These are phyloP conservation scores for Orgyia antiqua DNA, from an alignment of 2,888 invertebrate species.

Conservation along the genomic window DNA sequence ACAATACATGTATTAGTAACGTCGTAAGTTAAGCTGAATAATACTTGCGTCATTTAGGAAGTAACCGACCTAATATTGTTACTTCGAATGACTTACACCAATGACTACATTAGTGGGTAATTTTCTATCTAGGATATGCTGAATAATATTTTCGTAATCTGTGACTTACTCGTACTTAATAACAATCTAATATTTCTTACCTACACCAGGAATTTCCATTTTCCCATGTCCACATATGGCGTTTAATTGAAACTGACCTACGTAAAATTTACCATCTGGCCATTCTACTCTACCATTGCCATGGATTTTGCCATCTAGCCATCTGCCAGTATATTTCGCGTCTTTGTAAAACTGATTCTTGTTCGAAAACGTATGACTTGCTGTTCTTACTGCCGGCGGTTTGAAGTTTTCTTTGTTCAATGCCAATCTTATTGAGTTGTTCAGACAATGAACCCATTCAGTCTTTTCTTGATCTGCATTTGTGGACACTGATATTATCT, in stretches of 20 bases:
- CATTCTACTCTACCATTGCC: slow-evolving; percentile 90
- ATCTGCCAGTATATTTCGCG: slow-evolving; percentile 88
- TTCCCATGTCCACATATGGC: slow-evolving; percentile 84
- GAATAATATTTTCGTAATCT: too few species aligned
- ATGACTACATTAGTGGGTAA: too few species aligned
- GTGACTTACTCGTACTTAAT: too few species aligned
- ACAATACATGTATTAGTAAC: too few species aligned
- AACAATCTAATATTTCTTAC: too few species aligned
- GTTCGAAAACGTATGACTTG: slow-evolving; percentile 82
- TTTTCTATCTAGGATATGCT: too few species aligned
- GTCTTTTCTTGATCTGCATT: slow-evolving; percentile 83
- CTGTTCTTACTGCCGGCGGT: slow-evolving; percentile 84
- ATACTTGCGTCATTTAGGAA: too few species aligned
- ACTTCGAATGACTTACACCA: too few species aligned
- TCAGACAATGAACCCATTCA: slow-evolving; percentile 88
- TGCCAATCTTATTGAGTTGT: slow-evolving; percentile 83
- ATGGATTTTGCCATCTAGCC: slow-evolving; percentile 90
- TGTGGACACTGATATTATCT: slow-evolving; percentile 82
- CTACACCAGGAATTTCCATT: slow-evolving; percentile 81
- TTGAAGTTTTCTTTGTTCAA: slow-evolving; percentile 81
- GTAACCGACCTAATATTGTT: too few species aligned
- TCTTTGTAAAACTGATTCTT: slow-evolving; percentile 85
- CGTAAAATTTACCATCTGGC: slow-evolving; percentile 87
- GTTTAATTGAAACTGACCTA: slow-evolving; percentile 88
- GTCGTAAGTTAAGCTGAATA: too few species aligned